Percentiles rank a stretch among this genome's conserved stretches.
Evolutionary conservation across 2,888 invertebrate species (phyloP).

Genomic region (Campoletis raptor): DNA sequence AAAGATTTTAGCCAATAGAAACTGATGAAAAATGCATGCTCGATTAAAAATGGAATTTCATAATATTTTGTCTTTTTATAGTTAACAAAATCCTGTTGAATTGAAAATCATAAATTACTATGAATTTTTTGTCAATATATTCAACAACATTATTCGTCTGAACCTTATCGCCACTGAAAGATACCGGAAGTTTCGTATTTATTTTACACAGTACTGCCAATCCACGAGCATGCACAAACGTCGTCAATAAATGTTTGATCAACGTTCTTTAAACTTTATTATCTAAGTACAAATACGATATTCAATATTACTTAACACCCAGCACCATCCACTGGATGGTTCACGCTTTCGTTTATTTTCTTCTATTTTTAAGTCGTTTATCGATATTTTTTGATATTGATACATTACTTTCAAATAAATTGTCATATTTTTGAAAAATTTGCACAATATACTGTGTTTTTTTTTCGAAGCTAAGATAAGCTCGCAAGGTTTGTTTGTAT

Average conservation of each 20-base stretch:
- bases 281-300: constrained; percentile 9
- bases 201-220: constrained; percentile 7
- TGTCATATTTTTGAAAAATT: background rate
- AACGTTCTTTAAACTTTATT: constrained; percentile 20
- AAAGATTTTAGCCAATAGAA: background rate
- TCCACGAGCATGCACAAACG: background rate
- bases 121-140: background rate
- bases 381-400: background rate
- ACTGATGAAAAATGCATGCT: background rate
- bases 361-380: background rate
- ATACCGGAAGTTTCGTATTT: constrained; percentile 17
- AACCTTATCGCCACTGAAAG: constrained; percentile 20
- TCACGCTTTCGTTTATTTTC: background rate
- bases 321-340: background rate
- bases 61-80: background rate
- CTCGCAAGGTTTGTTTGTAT: constrained; percentile 6
- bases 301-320: background rate
- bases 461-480: background rate
- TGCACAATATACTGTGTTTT: background rate
- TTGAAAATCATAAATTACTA: background rate
- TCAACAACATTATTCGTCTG: background rate
- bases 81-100: background rate
- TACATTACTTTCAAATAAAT: background rate
- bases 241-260: constrained; percentile 8
- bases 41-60: background rate